phyloP scores from a whole-genome alignment of 92 coral and sea anemone genomes.

The Pocillopora grandis region DNA sequence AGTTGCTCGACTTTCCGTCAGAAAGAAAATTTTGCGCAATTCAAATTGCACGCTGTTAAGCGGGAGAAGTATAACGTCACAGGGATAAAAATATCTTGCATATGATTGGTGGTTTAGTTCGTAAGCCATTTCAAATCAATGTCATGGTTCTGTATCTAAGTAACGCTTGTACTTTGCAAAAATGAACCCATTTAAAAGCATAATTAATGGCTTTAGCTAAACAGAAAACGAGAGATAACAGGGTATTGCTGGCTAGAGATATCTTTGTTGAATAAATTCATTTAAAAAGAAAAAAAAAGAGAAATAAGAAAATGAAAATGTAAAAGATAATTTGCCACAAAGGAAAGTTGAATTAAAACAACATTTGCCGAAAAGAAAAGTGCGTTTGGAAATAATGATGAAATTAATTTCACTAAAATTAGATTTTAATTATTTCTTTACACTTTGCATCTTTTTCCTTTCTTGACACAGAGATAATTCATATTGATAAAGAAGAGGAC shows the following conservation, averaged over 20 bases:
- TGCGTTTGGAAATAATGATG: too few species aligned
- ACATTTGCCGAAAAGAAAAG: too few species aligned
- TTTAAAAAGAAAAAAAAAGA: too few species aligned
- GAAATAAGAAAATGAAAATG: too few species aligned
- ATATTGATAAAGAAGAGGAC: too few species aligned
- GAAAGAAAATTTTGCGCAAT: background rate
- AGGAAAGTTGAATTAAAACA: too few species aligned
- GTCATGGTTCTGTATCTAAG: slow-evolving; percentile 13
- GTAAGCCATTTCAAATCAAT: slow-evolving; percentile 21
- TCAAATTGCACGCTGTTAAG: background rate
- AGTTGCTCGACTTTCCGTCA: background rate
- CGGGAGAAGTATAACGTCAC: background rate
- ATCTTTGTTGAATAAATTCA: too few species aligned
- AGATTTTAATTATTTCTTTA: too few species aligned
- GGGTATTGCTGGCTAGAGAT: background rate
- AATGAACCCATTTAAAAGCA: background rate
- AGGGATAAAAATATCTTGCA: background rate
- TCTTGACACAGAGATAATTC: too few species aligned
- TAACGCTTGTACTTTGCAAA: slow-evolving; percentile 9
- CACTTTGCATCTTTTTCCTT: too few species aligned
- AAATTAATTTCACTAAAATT: too few species aligned
- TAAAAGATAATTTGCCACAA: too few species aligned
- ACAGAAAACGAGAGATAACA: background rate
- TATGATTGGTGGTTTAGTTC: slow-evolving; percentile 12
- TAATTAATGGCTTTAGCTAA: background rate